Conservation (phyloP, 2,113 vertebrate species). For the Psophia crepitans region DNA sequence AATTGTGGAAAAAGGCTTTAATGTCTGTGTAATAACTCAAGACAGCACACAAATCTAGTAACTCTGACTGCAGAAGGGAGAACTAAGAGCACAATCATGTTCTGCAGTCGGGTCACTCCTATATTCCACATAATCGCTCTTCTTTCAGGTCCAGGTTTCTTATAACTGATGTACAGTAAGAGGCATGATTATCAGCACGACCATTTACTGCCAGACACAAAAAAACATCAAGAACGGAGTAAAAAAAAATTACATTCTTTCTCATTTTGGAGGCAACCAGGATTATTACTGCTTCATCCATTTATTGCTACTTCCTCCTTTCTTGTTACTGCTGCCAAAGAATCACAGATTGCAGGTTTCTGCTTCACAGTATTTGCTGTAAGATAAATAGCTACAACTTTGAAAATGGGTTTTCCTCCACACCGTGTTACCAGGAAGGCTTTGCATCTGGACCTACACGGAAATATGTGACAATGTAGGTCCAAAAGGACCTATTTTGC, state of each 20-base stretch:
- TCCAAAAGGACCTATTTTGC: not conserved
- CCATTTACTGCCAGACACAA: not conserved
- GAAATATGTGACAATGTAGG: not conserved
- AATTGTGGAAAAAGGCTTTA: not conserved
- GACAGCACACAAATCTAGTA: not conserved
- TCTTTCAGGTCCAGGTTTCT: not conserved
- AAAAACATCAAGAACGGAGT: not conserved
- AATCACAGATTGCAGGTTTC: not conserved
- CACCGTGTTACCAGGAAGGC: not conserved
- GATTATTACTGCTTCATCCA: not conserved
- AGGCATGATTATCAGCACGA: not conserved
- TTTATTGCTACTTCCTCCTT: not conserved
- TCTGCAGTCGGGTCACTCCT: not conserved
- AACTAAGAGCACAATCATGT: not conserved
- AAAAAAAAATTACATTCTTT: not conserved
- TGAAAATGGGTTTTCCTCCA: not conserved
- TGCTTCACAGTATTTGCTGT: not conserved
- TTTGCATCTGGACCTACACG: not conserved
- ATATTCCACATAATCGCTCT: not conserved
- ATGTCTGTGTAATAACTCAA: not conserved
- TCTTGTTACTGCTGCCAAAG: not conserved
- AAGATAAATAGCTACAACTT: not conserved
- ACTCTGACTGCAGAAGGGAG: not conserved
- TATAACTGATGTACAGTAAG: not conserved
- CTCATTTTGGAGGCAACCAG: not conserved